These are phyloP conservation scores for Gephyroberyx darwinii DNA, from an alignment of 2,797 vertebrate species.

Conservation along the genomic window DNA sequence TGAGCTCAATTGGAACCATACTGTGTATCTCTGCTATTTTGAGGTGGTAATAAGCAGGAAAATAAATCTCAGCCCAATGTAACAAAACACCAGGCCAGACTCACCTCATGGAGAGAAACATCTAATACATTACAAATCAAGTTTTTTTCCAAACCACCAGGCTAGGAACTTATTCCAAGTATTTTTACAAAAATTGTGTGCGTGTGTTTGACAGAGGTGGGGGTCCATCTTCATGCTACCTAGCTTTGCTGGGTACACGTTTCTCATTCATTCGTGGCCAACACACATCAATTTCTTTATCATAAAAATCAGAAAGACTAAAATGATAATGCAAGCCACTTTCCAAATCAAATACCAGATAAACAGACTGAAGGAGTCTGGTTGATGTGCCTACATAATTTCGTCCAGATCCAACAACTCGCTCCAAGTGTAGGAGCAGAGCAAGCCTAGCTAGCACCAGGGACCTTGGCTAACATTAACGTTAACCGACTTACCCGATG, in stretches of 20 bases:
- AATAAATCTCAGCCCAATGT: neutral
- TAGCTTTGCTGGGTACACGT: neutral
- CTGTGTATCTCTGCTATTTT: neutral
- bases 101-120: neutral
- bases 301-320: neutral
- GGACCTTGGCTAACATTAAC: conserved; percentile 13
- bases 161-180: neutral
- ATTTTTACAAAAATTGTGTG: neutral
- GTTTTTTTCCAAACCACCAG: neutral
- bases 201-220: neutral
- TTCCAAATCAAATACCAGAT: neutral
- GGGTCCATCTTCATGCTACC: neutral
- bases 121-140: neutral
- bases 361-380: too few species aligned
- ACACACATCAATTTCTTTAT: fast-evolving
- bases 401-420: conserved; percentile 28
- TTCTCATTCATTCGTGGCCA: neutral
- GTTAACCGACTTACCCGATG: conserved; percentile 6
- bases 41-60: neutral
- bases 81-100: neutral
- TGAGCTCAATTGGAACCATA: neutral
- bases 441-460: conserved; percentile 21
- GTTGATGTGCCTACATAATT: neutral
- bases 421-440: neutral
- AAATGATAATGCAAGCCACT: neutral